Conservation (phyloP, 2,113 vertebrate species). For the Colinus virginianus region DNA sequence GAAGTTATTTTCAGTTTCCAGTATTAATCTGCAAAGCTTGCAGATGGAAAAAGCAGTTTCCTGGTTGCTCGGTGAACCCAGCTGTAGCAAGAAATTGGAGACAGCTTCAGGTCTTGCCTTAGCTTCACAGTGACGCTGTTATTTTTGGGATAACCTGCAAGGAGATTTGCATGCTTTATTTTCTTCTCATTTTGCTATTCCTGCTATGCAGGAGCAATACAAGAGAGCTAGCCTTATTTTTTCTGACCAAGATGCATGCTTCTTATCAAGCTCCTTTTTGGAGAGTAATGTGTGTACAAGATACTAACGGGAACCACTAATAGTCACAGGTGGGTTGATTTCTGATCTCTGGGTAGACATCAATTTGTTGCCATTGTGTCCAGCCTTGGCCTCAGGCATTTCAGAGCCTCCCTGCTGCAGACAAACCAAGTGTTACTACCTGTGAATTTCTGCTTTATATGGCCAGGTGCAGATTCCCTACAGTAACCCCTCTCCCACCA, state of each 20-base stretch:
- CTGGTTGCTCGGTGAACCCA: conserved; percentile 8
- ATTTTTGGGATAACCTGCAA: not conserved
- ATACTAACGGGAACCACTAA: not conserved
- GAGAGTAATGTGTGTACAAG: not conserved
- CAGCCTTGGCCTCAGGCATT: not conserved
- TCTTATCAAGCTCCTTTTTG: not conserved
- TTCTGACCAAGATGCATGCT: not conserved
- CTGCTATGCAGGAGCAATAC: not conserved
- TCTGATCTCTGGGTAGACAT: not conserved
- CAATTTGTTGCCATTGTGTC: not conserved
- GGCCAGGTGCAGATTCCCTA: not conserved
- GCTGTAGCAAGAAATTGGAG: not conserved
- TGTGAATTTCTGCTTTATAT: not conserved
- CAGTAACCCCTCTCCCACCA: not conserved
- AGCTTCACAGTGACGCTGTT: not conserved
- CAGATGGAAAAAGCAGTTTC: not conserved
- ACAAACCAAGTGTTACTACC: not conserved
- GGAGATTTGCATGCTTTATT: not conserved
- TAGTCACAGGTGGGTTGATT: not conserved
- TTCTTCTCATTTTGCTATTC: not conserved
- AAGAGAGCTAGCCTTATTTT: not conserved
- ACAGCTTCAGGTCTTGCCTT: not conserved
- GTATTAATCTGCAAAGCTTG: conserved; percentile 14
- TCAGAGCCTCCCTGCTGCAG: not conserved
- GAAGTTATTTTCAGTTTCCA: conserved; percentile 36